A percentile compares a stretch with the other conserved stretches of the same genome.
These are phyloP conservation scores for Coluber constrictor DNA, from an alignment of 2,797 vertebrate genomes.

Conservation along the genomic window DNA sequence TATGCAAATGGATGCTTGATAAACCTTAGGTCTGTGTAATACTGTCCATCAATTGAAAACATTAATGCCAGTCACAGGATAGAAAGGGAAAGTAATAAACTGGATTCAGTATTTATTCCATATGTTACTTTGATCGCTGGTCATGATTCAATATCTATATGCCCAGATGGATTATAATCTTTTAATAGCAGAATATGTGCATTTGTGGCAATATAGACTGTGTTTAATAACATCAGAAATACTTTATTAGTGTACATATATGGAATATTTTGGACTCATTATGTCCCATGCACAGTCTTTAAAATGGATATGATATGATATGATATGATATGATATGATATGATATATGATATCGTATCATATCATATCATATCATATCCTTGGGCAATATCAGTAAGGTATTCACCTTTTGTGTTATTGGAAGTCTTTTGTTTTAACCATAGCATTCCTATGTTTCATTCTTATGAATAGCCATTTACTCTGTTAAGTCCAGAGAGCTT, in stretches of 20 bases:
- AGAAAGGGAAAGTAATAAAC: not conserved
- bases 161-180: not conserved
- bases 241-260: not conserved
- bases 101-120: not conserved
- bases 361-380: not conserved
- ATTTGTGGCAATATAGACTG: not conserved
- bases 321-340: not conserved
- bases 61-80: not conserved
- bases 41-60: not conserved
- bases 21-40: not conserved
- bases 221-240: not conserved
- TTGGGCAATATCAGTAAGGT: slow-evolving; percentile 25
- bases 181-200: not conserved
- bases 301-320: not conserved
- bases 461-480: not conserved
- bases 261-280: not conserved
- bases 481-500: not conserved
- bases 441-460: not conserved
- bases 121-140: not conserved
- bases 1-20: not conserved
- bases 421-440: not conserved
- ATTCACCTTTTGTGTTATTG: not conserved
- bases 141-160: not conserved
- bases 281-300: not conserved
- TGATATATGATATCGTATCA: no score